Percentiles rank a stretch among this genome's conserved stretches.
phyloP scores from a whole-genome alignment of 1,140 invertebrate genomes.

The Pararge aegeria region DNA sequence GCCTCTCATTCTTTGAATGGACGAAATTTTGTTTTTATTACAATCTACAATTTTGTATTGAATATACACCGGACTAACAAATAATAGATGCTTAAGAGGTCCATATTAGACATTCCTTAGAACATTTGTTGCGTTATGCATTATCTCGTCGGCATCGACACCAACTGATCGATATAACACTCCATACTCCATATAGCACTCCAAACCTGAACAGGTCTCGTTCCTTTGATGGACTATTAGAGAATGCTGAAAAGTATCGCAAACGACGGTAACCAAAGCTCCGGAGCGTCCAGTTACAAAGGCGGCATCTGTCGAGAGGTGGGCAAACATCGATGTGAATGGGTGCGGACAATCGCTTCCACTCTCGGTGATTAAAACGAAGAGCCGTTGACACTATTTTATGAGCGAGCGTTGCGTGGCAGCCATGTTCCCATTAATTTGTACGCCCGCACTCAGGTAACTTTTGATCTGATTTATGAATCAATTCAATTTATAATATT shows the following conservation, averaged over 20 bases:
- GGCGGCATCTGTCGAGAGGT: constrained; percentile 68
- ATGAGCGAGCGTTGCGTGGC: constrained; percentile 57
- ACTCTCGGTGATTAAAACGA: constrained; percentile 76
- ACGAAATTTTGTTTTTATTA: constrained; percentile 7
- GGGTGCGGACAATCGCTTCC: constrained; percentile 67
- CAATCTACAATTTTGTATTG: not conserved
- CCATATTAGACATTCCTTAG: not conserved
- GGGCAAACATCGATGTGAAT: constrained; percentile 69
- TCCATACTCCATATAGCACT: constrained; percentile 31
- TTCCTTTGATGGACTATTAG: constrained; percentile 46
- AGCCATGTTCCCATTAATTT: constrained; percentile 60
- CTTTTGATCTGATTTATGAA: constrained; percentile 37
- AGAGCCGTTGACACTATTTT: constrained; percentile 75
- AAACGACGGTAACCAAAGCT: constrained; percentile 57
- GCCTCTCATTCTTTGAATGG: not conserved
- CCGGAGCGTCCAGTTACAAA: constrained; percentile 65
- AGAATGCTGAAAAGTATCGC: constrained; percentile 64
- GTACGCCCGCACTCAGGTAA: constrained; percentile 37
- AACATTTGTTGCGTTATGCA: not conserved
- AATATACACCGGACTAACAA: not conserved
- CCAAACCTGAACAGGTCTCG: constrained; percentile 28
- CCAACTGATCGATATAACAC: not conserved
- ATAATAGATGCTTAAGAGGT: too few relatives aligned
- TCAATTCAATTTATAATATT: constrained; percentile 26
- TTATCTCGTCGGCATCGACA: not conserved